Percentiles rank a stretch among this genome's conserved stretches.
Conservation (phyloP, 2,797 vertebrate species). For the Takifugu rubripes region DNA sequence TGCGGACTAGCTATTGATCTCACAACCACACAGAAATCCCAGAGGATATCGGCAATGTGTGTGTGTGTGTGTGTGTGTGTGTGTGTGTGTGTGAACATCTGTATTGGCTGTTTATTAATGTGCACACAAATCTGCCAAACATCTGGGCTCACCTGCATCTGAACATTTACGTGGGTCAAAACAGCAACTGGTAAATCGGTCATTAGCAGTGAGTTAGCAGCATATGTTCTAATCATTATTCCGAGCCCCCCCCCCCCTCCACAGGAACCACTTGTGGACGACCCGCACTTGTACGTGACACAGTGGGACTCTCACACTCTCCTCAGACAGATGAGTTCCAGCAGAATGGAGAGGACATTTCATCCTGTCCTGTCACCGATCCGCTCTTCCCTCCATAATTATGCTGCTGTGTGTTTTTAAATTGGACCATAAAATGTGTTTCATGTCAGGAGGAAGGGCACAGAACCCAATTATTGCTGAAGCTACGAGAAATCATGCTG, state of each 20-base stretch:
- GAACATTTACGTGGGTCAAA: slow-evolving; percentile 68
- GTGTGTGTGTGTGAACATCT: slow-evolving; percentile 10
- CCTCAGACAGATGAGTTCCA: slow-evolving; percentile 25
- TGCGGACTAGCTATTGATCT: too few species aligned
- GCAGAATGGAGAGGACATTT: slow-evolving; percentile 26
- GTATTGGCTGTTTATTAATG: slow-evolving; percentile 53
- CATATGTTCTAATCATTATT: slow-evolving; percentile 61
- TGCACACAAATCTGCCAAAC: slow-evolving; percentile 58
- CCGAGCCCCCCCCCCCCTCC: slow-evolving; percentile 41
- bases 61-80: slow-evolving; percentile 9
- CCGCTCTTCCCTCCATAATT: slow-evolving; percentile 63
- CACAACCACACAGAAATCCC: slow-evolving; percentile 22
- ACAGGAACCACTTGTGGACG: slow-evolving; percentile 30
- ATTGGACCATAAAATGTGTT: slow-evolving; percentile 69
- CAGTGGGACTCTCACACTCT: slow-evolving; percentile 8
- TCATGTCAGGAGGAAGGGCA: slow-evolving; percentile 69
- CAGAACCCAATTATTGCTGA: slow-evolving; percentile 70
- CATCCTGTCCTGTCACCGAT: slow-evolving; percentile 47
- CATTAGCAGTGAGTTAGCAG: slow-evolving; percentile 51
- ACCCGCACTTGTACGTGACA: neutral
- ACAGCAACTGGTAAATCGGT: slow-evolving; percentile 66
- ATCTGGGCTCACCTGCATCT: slow-evolving; percentile 66
- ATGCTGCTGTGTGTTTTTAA: slow-evolving; percentile 57
- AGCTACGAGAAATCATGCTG: slow-evolving; percentile 65
- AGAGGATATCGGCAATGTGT: slow-evolving; percentile 30